Evolutionary conservation across 2,113 vertebrate species (phyloP).

Genomic region (Crypturellus undulatus): DNA sequence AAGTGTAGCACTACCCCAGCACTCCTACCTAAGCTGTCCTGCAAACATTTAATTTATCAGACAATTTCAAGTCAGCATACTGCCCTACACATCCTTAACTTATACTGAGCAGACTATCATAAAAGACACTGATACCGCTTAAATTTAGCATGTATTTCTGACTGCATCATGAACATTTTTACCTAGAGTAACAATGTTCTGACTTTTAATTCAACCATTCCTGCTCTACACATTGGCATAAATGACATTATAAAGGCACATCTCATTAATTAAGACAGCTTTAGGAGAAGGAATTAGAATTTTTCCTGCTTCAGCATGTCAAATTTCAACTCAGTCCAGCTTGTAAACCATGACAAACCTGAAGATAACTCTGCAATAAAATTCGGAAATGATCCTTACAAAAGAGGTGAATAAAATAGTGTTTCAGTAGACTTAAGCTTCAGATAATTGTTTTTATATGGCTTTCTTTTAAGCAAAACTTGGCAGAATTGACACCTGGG

Average conservation of each 20-base stretch:
- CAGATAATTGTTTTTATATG: not conserved
- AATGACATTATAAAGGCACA: not conserved
- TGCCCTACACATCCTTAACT: not conserved
- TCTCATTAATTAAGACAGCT: not conserved
- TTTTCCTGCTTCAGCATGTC: not conserved
- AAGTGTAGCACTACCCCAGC: not conserved
- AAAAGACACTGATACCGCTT: not conserved
- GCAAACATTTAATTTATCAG: not conserved
- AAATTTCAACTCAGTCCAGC: not conserved
- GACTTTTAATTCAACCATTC: not conserved
- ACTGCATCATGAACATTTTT: not conserved
- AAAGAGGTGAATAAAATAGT: fast-evolving
- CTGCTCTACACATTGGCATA: not conserved
- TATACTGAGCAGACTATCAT: not conserved
- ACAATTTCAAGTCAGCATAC: not conserved
- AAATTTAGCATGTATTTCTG: not conserved
- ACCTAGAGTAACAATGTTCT: not conserved
- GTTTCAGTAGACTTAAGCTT: not conserved
- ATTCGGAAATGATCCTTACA: not conserved
- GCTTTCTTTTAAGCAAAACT: not conserved
- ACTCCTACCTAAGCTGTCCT: fast-evolving
- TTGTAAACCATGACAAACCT: not conserved
- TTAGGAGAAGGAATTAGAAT: not conserved
- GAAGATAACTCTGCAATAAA: not conserved
- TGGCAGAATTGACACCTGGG: not conserved